phyloP scores from a whole-genome alignment of 2,888 invertebrate species.

The Drosophila borealis region DNA sequence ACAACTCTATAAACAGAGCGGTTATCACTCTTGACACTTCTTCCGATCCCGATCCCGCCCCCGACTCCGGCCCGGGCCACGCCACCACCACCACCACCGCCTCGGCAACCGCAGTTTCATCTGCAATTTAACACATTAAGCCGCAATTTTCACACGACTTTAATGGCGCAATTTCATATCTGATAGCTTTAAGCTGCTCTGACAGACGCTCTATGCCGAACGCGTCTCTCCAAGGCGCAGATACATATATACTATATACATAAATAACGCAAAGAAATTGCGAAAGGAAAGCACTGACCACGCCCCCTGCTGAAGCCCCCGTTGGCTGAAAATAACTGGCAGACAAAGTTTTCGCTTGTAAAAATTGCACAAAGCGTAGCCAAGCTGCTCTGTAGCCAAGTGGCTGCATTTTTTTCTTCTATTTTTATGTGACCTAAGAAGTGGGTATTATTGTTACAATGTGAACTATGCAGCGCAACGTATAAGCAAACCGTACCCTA shows the following conservation, averaged over 20 bases:
- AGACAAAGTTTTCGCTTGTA: slow-evolving; percentile 54
- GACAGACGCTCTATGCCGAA: slow-evolving; percentile 14
- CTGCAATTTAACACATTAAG: slow-evolving; percentile 43
- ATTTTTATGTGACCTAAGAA: slow-evolving; percentile 21
- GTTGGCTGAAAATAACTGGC: slow-evolving; percentile 32
- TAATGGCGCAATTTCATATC: slow-evolving; percentile 53
- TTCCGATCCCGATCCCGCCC: neutral
- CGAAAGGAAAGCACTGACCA: slow-evolving; percentile 56
- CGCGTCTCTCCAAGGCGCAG: slow-evolving; percentile 11
- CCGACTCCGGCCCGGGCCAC: neutral
- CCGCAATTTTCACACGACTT: slow-evolving; percentile 69
- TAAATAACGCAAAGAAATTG: slow-evolving; percentile 48
- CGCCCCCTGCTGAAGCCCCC: slow-evolving; percentile 13
- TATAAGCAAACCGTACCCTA: too few relatives aligned
- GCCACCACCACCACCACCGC: slow-evolving; percentile 8
- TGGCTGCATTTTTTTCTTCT: slow-evolving; percentile 15
- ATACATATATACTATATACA: slow-evolving; percentile 23
- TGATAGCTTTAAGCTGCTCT: slow-evolving; percentile 65
- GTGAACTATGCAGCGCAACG: slow-evolving; percentile 18
- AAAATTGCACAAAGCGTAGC: slow-evolving; percentile 58
- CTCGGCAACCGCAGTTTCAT: slow-evolving; percentile 3
- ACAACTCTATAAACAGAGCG: slow-evolving; percentile 73
- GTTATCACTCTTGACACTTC: slow-evolving; percentile 59
- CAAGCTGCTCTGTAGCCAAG: slow-evolving; percentile 21
- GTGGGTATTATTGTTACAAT: slow-evolving; percentile 41